Conservation (phyloP, 92 coral and sea anemone species). For the Phymanthus crucifer region DNA sequence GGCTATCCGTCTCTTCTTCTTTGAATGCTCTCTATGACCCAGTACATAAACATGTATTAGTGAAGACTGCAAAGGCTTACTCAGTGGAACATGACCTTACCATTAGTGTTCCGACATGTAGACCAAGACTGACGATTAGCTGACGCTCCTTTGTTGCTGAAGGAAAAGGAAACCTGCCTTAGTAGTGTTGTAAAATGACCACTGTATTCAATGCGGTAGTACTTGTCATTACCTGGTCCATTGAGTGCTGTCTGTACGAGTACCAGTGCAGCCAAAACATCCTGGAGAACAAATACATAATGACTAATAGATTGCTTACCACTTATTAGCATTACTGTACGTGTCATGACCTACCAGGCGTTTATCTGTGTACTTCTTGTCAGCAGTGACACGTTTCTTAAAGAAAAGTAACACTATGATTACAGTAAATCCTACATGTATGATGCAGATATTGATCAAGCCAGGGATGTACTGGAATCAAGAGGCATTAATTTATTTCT, state of each 20-base stretch:
- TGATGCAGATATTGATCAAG: no score
- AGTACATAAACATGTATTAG: neutral
- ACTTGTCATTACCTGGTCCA: constrained; percentile 75
- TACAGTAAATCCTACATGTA: no score
- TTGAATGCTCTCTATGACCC: constrained; percentile 71
- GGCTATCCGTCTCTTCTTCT: constrained; percentile 86
- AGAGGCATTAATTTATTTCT: no score
- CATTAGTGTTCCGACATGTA: constrained; percentile 92
- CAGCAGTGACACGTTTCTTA: constrained; percentile 92
- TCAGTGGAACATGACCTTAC: constrained; percentile 33
- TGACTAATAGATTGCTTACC: neutral
- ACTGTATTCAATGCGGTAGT: neutral
- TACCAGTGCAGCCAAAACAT: constrained; percentile 92
- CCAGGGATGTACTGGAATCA: no score
- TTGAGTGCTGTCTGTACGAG: constrained; percentile 90
- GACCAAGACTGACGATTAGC: constrained; percentile 77
- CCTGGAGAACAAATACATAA: constrained; percentile 60
- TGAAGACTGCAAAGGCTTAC: neutral
- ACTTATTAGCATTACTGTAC: no score
- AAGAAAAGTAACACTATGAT: neutral
- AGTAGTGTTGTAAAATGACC: neutral
- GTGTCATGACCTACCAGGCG: constrained; percentile 78
- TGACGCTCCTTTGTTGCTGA: constrained; percentile 91
- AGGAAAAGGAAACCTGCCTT: constrained; percentile 7
- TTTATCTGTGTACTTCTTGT: constrained; percentile 95